Evolutionary conservation across 2,113 vertebrate genomes (phyloP).

Genomic region (Ramphastos sulfuratus): DNA sequence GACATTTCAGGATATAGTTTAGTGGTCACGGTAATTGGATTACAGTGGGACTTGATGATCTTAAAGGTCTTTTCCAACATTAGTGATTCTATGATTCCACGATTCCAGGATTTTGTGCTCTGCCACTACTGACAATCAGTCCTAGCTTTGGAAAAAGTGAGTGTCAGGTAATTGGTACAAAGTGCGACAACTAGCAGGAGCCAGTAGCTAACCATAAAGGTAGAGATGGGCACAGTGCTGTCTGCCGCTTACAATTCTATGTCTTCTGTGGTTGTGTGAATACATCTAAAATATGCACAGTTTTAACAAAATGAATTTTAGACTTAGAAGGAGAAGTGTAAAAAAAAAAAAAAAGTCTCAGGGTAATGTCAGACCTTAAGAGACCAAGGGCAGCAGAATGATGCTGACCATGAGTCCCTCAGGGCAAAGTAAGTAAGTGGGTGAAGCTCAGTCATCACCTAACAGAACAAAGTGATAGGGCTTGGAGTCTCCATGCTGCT

Average conservation of each 20-base stretch:
- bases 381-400: not conserved
- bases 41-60: too few species aligned
- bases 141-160: not conserved
- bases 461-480: not conserved
- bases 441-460: not conserved
- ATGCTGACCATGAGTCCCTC: not conserved
- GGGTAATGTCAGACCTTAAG: not conserved
- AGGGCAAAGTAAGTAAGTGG: not conserved
- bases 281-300: not conserved
- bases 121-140: not conserved
- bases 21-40: too few species aligned
- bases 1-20: too few species aligned
- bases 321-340: not conserved
- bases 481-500: not conserved
- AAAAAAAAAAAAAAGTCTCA: not conserved
- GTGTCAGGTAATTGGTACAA: not conserved
- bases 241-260: not conserved
- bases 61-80: too few species aligned
- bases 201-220: not conserved
- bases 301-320: not conserved
- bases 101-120: not conserved
- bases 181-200: not conserved
- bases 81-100: too few species aligned
- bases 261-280: not conserved
- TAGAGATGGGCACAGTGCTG: rapidly evolving